Evolutionary conservation across 2,888 invertebrate genomes (phyloP).

Genomic region (Lutraria lutraria): DNA sequence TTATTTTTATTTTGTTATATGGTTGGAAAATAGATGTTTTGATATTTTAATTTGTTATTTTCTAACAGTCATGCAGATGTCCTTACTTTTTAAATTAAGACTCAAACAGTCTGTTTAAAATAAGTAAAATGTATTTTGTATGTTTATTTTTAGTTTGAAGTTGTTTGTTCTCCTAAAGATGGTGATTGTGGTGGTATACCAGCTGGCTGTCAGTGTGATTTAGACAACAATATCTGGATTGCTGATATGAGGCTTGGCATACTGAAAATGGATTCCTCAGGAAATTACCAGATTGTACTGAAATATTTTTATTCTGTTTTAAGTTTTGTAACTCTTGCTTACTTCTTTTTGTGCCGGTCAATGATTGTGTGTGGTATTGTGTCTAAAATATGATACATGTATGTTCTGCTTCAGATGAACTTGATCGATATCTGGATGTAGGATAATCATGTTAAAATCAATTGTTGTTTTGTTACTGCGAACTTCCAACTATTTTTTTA

Average conservation of each 20-base stretch:
- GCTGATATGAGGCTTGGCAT: conserved; percentile 85
- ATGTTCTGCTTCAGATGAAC: no score
- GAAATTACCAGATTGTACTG: conserved; percentile 79
- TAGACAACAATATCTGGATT: conserved; percentile 81
- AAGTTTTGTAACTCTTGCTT: background rate
- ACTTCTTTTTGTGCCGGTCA: background rate
- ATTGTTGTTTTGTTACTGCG: no score
- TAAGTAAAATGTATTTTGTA: background rate
- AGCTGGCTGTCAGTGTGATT: conserved; percentile 84
- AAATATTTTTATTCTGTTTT: background rate
- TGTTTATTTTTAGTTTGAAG: conserved; percentile 71
- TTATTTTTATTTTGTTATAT: no score
- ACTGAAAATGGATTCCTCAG: conserved; percentile 77
- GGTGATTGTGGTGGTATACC: conserved; percentile 82
- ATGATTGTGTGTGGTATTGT: background rate
- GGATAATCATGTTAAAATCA: no score
- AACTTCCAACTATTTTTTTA: no score
- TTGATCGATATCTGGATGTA: no score
- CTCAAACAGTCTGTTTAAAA: background rate
- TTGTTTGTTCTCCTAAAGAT: conserved; percentile 78
- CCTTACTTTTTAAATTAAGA: background rate
- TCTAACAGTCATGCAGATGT: background rate
- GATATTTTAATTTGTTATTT: no score
- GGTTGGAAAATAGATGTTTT: no score
- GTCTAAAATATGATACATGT: background rate